Percentiles rank a stretch among this genome's conserved stretches.
These are phyloP conservation scores for Amblyraja radiata DNA, from an alignment of 2,797 vertebrate genomes.

Conservation along the genomic window DNA sequence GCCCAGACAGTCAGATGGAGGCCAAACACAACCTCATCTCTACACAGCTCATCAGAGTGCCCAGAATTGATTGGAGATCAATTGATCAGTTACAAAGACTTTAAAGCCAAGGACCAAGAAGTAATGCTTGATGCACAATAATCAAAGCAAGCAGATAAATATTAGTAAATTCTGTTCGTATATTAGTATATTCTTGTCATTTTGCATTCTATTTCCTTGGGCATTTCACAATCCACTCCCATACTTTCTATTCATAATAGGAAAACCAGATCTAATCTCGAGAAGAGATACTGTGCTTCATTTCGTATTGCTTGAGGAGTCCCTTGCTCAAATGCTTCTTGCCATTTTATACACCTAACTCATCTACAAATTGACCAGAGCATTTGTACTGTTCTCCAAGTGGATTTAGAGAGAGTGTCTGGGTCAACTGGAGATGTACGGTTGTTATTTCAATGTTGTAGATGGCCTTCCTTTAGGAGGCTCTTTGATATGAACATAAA, in stretches of 20 bases:
- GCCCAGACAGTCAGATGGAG: background rate
- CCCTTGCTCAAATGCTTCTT: background rate
- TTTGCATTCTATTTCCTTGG: background rate
- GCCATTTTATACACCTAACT: background rate
- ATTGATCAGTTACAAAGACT: background rate
- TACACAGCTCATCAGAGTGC: background rate
- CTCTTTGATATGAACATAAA: background rate
- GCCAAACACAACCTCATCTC: background rate
- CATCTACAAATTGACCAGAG: background rate
- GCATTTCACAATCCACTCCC: background rate
- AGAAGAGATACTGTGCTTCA: no score
- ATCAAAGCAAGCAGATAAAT: background rate
- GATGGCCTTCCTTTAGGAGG: background rate
- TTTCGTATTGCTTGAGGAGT: background rate
- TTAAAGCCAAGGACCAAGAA: background rate
- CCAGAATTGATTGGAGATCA: background rate
- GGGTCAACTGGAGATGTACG: background rate
- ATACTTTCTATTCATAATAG: background rate
- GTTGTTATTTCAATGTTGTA: background rate
- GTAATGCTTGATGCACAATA: background rate
- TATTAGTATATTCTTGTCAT: background rate
- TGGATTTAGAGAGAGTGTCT: background rate
- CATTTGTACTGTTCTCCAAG: background rate
- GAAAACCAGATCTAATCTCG: background rate
- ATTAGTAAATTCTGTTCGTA: background rate